Evolutionary conservation across 2,113 vertebrate species (phyloP).

Genomic region (Amazona vittata): DNA sequence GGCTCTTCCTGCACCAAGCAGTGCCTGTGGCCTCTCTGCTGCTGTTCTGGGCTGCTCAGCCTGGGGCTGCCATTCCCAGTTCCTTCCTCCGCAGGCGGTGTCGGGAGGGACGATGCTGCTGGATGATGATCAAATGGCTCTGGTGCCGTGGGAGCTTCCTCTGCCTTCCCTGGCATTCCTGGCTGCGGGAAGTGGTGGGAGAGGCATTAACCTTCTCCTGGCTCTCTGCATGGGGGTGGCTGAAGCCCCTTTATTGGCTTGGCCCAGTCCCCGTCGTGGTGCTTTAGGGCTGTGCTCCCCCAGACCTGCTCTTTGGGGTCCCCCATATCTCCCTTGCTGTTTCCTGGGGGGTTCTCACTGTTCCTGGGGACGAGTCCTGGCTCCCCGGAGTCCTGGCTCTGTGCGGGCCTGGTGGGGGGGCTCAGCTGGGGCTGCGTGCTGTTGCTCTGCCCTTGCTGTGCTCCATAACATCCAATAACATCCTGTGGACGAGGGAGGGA

Average conservation of each 20-base stretch:
- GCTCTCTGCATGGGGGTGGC: neutral
- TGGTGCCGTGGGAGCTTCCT: conserved; percentile 37
- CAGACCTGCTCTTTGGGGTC: neutral
- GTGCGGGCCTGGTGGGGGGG: neutral
- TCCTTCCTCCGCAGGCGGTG: neutral
- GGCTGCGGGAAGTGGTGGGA: conserved; percentile 1
- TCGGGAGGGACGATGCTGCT: neutral
- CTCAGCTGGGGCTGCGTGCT: neutral
- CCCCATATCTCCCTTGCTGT: neutral
- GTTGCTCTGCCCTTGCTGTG: accelerated
- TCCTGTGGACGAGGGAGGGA: neutral
- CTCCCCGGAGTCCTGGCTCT: neutral
- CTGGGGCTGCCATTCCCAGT: neutral
- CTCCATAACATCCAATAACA: neutral
- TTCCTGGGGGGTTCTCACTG: neutral
- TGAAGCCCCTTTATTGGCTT: neutral
- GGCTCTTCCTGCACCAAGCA: neutral
- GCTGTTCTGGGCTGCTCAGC: neutral
- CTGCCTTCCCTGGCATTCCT: neutral
- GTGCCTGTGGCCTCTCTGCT: neutral
- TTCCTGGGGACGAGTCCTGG: neutral
- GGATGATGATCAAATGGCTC: conserved; percentile 41
- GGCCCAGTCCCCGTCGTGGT: accelerated
- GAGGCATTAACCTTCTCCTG: conserved; percentile 46
- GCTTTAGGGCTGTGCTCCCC: neutral